These are phyloP conservation scores for Phyllopteryx taeniolatus DNA, from an alignment of 2,113 vertebrate genomes.

Conservation along the genomic window DNA sequence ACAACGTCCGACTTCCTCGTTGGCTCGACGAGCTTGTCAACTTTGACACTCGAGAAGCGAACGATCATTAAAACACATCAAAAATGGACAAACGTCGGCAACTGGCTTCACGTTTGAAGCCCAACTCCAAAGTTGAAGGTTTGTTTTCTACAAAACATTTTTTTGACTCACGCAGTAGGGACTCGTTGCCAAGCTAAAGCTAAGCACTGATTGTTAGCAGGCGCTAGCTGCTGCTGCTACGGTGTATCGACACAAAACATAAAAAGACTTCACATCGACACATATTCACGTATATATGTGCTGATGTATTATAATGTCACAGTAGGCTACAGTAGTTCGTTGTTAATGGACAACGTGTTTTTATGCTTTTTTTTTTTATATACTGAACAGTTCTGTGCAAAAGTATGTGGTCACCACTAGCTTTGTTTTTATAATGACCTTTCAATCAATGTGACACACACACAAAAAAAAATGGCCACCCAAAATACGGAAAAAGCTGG, in stretches of 20 bases:
- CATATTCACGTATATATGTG: no score
- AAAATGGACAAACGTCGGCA: not conserved
- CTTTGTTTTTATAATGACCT: no score
- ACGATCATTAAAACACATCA: not conserved
- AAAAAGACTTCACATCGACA: not conserved
- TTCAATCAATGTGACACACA: no score
- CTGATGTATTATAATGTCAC: no score
- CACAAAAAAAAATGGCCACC: no score
- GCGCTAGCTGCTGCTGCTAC: not conserved
- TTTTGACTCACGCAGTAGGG: not conserved
- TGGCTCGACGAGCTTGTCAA: no score
- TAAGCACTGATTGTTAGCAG: not conserved
- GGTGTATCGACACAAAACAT: not conserved
- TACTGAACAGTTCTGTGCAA: no score
- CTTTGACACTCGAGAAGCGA: not conserved
- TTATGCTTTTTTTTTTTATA: no score
- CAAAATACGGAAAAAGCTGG: no score
- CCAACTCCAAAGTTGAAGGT: not conserved
- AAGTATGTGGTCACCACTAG: no score
- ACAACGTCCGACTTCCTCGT: not conserved
- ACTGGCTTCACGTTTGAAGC: not conserved
- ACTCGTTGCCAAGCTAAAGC: not conserved
- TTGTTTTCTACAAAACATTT: not conserved
- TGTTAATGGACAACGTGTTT: no score
- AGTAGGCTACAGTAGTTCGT: no score